A percentile compares a stretch with the other conserved stretches of the same genome.
Evolutionary conservation across 2,113 vertebrate species (phyloP).

Genomic region (Ammospiza nelsoni): DNA sequence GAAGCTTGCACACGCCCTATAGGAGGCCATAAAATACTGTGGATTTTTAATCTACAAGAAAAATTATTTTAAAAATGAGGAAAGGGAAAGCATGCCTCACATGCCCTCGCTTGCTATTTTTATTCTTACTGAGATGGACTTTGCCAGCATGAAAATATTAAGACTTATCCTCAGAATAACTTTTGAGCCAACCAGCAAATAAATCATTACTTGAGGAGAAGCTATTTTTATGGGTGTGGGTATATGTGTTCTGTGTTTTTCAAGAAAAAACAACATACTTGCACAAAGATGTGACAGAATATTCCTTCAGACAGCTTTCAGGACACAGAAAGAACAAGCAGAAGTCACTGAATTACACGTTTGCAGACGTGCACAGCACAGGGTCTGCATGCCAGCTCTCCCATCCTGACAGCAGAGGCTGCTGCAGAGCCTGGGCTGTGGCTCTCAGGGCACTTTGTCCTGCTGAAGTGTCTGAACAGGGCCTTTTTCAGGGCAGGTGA

Average conservation of each 20-base stretch:
- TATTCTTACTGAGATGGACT: neutral
- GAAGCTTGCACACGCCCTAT: neutral
- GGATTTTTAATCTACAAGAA: neutral
- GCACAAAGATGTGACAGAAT: neutral
- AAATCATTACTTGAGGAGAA: neutral
- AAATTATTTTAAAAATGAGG: neutral
- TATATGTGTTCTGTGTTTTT: neutral
- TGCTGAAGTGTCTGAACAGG: neutral
- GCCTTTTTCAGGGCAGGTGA: neutral
- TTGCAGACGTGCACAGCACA: accelerated
- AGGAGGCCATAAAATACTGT: neutral
- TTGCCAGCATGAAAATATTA: neutral
- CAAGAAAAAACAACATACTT: neutral
- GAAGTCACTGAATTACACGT: neutral
- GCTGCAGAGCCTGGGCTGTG: neutral
- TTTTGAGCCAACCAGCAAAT: neutral
- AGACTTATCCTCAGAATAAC: neutral
- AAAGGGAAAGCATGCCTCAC: neutral
- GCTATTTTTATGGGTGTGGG: no score
- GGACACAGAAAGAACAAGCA: neutral
- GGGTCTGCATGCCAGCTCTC: neutral
- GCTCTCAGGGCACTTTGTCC: neutral
- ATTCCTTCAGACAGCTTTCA: neutral
- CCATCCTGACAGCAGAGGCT: neutral
- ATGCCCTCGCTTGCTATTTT: neutral